Evolutionary conservation across 2,797 vertebrate genomes (phyloP).

Genomic region (Xenops minutus): DNA sequence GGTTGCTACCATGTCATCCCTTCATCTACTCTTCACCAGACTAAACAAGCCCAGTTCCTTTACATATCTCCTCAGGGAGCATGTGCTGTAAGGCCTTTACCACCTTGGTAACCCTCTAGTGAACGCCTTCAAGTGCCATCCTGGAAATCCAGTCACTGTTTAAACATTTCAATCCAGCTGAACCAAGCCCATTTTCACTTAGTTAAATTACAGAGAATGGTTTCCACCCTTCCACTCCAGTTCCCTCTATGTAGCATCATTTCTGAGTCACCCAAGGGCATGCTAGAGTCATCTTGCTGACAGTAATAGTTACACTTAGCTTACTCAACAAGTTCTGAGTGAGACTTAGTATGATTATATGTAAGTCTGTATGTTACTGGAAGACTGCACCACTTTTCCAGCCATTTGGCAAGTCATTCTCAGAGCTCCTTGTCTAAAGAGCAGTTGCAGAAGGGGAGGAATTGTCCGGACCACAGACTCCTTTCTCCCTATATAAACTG

Average conservation of each 20-base stretch:
- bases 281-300: not conserved
- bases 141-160: not conserved
- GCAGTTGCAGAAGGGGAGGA: not conserved
- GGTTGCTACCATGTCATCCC: not conserved
- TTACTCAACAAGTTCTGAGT: not conserved
- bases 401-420: not conserved
- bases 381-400: not conserved
- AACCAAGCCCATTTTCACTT: not conserved
- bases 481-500: not conserved
- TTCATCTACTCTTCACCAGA: not conserved
- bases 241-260: not conserved
- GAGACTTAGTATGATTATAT: not conserved
- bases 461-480: not conserved
- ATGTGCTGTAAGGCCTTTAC: not conserved
- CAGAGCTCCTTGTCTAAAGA: not conserved
- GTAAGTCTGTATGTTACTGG: not conserved
- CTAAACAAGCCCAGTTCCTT: not conserved
- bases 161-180: not conserved
- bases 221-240: not conserved
- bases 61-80: fast-evolving
- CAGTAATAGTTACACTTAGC: not conserved
- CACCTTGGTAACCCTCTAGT: not conserved
- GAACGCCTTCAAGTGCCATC: not conserved
- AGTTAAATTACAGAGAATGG: not conserved
- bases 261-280: not conserved